Percentiles rank a stretch among this genome's conserved stretches.
phyloP scores from a whole-genome alignment of 2,113 vertebrate genomes.

The Ciconia stormi region DNA sequence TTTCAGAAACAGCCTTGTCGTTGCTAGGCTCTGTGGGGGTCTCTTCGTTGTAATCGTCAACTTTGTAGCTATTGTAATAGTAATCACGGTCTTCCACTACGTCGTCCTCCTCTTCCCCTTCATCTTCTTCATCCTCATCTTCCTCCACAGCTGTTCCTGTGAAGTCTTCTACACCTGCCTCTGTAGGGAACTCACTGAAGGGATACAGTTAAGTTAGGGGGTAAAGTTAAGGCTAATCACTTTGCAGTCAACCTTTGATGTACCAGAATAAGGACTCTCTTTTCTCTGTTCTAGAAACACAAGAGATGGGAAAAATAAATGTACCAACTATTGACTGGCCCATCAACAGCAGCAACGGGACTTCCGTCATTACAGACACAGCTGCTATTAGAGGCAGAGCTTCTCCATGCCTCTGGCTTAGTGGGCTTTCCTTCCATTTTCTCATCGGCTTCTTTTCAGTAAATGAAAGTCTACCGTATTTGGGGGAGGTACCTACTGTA shows the following conservation, averaged over 20 bases:
- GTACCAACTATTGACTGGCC: background rate
- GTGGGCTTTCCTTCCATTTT: background rate
- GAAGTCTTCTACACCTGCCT: slow-evolving; percentile 83
- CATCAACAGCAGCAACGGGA: background rate
- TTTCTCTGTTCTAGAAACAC: background rate
- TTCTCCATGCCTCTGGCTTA: background rate
- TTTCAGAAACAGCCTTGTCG: slow-evolving; percentile 65
- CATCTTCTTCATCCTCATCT: slow-evolving; percentile 79
- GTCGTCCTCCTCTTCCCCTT: slow-evolving; percentile 84
- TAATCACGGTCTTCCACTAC: slow-evolving; percentile 83
- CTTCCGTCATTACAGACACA: background rate
- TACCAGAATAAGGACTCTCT: background rate
- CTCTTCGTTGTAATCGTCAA: slow-evolving; percentile 80
- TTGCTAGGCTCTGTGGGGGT: slow-evolving; percentile 66
- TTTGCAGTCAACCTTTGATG: background rate
- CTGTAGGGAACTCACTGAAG: slow-evolving; percentile 81
- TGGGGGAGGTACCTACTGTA: background rate
- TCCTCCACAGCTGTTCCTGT: slow-evolving; percentile 76
- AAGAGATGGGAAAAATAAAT: background rate
- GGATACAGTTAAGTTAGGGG: background rate
- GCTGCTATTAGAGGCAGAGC: background rate
- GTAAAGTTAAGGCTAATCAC: background rate
- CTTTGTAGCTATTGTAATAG: slow-evolving; percentile 81
- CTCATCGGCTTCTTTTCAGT: background rate
- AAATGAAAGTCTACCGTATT: background rate